Percentiles rank a stretch among this genome's conserved stretches.
phyloP scores from a whole-genome alignment of 2,797 vertebrate species.

The Prunella strophiata region DNA sequence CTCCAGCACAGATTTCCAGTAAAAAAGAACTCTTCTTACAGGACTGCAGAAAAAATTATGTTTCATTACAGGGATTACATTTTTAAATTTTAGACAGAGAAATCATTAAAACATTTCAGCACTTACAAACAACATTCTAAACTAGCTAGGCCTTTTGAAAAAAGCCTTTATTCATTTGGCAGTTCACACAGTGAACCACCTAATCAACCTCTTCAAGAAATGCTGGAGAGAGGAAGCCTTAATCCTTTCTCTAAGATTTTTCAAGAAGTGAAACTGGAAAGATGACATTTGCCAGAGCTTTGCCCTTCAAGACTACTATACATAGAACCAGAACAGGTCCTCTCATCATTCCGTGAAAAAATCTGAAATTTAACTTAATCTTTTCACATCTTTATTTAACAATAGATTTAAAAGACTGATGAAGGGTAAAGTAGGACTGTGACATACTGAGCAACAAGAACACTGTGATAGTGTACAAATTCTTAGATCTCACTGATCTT shows the following conservation, averaged over 20 bases:
- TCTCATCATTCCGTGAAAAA: neutral
- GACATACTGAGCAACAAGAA: neutral
- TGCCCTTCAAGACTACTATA: neutral
- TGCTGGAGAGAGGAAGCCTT: neutral
- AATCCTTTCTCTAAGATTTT: neutral
- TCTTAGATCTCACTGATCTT: neutral
- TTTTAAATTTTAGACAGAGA: neutral
- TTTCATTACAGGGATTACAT: neutral
- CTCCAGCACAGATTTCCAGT: neutral
- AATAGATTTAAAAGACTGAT: neutral
- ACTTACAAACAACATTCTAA: neutral
- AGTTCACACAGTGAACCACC: neutral
- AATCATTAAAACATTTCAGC: neutral
- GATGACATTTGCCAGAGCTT: constrained; percentile 5
- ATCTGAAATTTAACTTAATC: neutral
- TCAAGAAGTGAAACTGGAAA: neutral
- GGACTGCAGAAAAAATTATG: neutral
- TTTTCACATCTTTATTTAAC: neutral
- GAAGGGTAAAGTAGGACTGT: neutral
- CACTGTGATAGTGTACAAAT: rapidly evolving
- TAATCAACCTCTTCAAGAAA: neutral
- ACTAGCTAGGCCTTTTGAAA: neutral
- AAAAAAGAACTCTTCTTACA: neutral
- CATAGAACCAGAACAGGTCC: neutral
- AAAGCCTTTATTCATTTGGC: neutral